Conservation (phyloP, 2,113 vertebrate genomes). For the Speoplatyrhinus poulsoni region DNA sequence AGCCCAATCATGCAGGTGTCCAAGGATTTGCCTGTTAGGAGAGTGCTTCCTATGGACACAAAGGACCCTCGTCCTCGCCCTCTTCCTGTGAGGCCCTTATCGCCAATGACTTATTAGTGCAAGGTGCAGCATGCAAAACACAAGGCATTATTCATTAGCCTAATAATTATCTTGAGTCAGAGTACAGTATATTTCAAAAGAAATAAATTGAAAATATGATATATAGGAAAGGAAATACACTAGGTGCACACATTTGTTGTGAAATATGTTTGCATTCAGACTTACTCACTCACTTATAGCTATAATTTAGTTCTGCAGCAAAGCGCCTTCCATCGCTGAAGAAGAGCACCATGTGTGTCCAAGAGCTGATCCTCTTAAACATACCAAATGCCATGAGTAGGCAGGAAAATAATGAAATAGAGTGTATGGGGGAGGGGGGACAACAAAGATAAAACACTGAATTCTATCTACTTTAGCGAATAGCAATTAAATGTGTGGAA, state of each 20-base stretch:
- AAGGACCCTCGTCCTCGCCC: constrained; percentile 42
- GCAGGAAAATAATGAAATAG: constrained; percentile 28
- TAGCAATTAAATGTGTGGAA: constrained; percentile 34
- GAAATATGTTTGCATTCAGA: neutral
- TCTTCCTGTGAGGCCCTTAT: constrained; percentile 39
- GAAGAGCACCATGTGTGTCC: constrained; percentile 30
- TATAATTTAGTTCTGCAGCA: constrained; percentile 38
- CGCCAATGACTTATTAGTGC: constrained; percentile 15
- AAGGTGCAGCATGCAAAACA: no score
- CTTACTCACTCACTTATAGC: constrained; percentile 12
- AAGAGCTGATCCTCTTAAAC: constrained; percentile 53
- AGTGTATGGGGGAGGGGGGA: neutral
- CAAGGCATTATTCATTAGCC: no score
- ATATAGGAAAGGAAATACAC: neutral
- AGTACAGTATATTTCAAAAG: no score
- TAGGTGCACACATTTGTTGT: neutral
- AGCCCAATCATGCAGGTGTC: constrained; percentile 38
- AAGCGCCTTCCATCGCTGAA: constrained; percentile 31
- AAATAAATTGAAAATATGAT: no score
- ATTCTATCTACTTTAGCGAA: constrained; percentile 26
- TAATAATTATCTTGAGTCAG: no score
- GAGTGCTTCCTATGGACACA: constrained; percentile 35
- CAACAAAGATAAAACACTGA: constrained; percentile 5
- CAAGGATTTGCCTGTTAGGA: constrained; percentile 47
- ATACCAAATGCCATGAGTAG: constrained; percentile 28